Evolutionary conservation across 2,797 vertebrate species (phyloP).

Genomic region (Monodelphis domestica): DNA sequence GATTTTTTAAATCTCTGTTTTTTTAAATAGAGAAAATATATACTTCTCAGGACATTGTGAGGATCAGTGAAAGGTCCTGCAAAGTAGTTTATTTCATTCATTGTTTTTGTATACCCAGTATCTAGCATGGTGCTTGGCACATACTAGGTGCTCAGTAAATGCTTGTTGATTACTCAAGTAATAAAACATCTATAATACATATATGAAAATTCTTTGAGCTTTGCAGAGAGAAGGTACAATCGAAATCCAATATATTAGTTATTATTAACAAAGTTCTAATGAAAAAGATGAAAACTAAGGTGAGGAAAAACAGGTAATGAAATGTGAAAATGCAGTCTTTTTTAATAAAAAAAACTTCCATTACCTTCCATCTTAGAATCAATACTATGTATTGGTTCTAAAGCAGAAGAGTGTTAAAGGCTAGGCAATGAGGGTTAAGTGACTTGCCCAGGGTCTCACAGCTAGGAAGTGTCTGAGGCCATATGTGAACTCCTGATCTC

Average conservation of each 20-base stretch:
- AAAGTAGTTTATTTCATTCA: background rate
- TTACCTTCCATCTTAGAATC: no score
- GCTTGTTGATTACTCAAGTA: background rate
- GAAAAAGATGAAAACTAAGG: background rate
- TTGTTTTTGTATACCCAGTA: background rate
- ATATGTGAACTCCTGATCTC: no score
- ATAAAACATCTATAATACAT: background rate
- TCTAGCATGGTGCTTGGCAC: background rate
- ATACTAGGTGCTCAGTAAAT: background rate
- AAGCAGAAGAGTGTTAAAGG: no score
- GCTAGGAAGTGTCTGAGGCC: no score
- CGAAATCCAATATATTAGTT: background rate
- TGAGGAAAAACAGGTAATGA: background rate
- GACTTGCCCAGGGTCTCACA: no score
- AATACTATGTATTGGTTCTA: no score
- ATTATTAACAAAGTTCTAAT: background rate
- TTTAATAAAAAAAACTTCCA: no score
- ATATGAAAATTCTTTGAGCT: background rate
- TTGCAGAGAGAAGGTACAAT: background rate
- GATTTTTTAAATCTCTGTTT: no score
- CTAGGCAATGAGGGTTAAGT: no score
- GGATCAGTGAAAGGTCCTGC: background rate
- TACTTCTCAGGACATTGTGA: background rate
- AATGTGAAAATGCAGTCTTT: no score
- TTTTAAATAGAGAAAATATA: background rate